A percentile compares a stretch with the other conserved stretches of the same genome.
Evolutionary conservation across 1,140 invertebrate genomes (phyloP).

Genomic region (Batillaria attramentaria): DNA sequence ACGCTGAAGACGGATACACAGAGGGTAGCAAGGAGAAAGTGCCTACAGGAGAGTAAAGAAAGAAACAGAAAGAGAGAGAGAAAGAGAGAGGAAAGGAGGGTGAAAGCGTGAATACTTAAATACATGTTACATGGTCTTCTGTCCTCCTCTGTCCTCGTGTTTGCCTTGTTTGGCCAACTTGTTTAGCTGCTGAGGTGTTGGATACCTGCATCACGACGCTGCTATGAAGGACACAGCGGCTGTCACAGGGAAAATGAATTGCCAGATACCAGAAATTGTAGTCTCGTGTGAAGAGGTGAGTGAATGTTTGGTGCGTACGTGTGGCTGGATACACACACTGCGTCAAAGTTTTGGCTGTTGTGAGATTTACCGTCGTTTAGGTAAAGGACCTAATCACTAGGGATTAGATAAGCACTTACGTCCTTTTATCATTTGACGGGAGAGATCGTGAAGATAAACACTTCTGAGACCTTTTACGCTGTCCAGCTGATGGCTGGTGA

Average conservation of each 20-base stretch:
- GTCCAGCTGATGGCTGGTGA: too few species aligned
- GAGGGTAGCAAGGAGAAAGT: too few species aligned
- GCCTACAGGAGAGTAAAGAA: too few species aligned
- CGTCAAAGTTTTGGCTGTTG: neutral
- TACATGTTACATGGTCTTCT: neutral
- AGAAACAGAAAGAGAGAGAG: neutral
- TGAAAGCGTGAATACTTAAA: neutral
- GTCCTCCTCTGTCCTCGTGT: neutral
- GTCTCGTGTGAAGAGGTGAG: slow-evolving; percentile 47
- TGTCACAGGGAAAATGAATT: slow-evolving; percentile 14
- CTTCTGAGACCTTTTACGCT: too few species aligned
- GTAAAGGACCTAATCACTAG: neutral
- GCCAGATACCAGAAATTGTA: slow-evolving; percentile 39
- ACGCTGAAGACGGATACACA: too few species aligned
- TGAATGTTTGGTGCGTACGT: neutral
- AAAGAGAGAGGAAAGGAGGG: neutral
- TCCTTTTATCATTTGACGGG: neutral
- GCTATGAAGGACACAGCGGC: neutral
- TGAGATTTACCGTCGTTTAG: neutral
- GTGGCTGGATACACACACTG: neutral
- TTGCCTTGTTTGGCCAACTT: neutral
- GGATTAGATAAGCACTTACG: neutral
- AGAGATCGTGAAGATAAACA: neutral
- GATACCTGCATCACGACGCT: neutral
- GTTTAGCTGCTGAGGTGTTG: neutral